These are phyloP conservation scores for Sitta europaea DNA, from an alignment of 2,113 vertebrate genomes.

Conservation along the genomic window DNA sequence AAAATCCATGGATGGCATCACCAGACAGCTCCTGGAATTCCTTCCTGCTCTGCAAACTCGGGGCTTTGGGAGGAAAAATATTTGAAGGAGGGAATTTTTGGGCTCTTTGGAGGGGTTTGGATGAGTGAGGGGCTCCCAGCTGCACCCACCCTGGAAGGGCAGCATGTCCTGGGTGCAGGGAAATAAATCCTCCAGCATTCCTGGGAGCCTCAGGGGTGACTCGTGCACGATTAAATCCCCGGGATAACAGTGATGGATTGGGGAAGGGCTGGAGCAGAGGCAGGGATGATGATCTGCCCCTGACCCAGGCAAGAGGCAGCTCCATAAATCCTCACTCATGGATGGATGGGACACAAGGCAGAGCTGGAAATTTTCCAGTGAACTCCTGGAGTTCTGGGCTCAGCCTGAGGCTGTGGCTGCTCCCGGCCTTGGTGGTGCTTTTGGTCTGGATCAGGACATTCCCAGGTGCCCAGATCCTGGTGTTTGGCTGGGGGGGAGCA, in stretches of 20 bases:
- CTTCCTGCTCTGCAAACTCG: neutral
- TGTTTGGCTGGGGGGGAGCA: fast-evolving
- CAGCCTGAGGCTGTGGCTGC: fast-evolving
- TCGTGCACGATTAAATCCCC: fast-evolving
- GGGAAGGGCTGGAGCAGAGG: neutral
- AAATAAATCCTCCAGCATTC: neutral
- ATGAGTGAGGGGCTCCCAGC: fast-evolving
- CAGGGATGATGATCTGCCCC: neutral
- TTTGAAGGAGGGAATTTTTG: neutral
- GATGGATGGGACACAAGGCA: fast-evolving
- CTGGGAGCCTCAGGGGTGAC: neutral
- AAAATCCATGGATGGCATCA: fast-evolving
- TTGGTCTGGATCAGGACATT: neutral
- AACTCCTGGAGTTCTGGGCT: neutral
- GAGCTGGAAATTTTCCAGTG: neutral
- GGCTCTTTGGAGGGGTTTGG: neutral
- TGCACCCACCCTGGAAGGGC: neutral
- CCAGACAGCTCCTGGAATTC: neutral
- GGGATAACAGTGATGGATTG: neutral
- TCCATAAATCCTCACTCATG: fast-evolving
- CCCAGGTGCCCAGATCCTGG: neutral
- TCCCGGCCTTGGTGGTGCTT: neutral
- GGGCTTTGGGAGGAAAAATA: neutral
- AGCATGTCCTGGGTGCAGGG: fast-evolving
- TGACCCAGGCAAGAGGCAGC: neutral